Evolutionary conservation across 2,113 vertebrate genomes (phyloP).

Genomic region (Cryptomyrus ogoouensis): DNA sequence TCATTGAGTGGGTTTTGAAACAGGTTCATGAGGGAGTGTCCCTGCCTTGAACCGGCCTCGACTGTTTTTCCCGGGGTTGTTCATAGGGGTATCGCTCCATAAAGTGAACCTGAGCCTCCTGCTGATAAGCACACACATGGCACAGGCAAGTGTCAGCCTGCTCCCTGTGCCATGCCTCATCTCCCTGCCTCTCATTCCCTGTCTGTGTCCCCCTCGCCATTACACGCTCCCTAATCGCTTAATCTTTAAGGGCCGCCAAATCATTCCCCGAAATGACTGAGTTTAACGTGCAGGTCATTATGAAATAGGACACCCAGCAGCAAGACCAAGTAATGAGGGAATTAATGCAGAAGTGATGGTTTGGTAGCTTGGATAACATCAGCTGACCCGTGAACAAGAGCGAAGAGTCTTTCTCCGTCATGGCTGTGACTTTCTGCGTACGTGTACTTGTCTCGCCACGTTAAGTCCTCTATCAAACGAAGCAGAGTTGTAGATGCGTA

Average conservation of each 20-base stretch:
- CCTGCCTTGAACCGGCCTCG: background rate
- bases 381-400: background rate
- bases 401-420: background rate
- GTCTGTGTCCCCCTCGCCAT: background rate
- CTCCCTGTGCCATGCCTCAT: background rate
- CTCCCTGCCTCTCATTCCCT: background rate
- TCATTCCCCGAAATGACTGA: conserved; percentile 7
- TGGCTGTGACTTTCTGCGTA: background rate
- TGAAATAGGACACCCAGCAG: background rate
- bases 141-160: conserved; percentile 5
- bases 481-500: background rate
- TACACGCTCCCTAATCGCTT: background rate
- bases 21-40: background rate
- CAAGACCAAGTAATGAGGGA: background rate
- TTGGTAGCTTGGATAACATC: background rate
- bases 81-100: background rate
- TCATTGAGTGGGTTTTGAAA: background rate
- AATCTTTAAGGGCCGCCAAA: background rate
- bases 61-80: background rate
- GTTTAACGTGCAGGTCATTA: background rate
- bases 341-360: background rate
- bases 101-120: background rate
- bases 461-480: background rate
- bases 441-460: background rate
- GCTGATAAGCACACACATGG: background rate